Base-by-base conservation (phyloP, 2,113 vertebrate species). In the Phalacrocorax aristotelis region DNA sequence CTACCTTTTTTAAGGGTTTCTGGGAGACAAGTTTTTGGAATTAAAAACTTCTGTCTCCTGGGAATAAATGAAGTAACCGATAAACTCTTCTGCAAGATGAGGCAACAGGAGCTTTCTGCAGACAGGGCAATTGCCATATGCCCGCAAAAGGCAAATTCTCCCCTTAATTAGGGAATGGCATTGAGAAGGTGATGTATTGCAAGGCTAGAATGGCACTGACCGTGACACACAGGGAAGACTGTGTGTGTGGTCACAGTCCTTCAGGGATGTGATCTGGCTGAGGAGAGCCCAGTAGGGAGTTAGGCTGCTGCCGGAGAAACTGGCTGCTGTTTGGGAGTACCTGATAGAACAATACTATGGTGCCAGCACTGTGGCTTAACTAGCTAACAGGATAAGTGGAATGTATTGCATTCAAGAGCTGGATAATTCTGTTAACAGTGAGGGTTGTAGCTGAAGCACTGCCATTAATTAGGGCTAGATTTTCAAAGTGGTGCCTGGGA, bases 371-470 rank as follows among this genome's bases (percentile, higher is more conserved):
- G 61, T 71, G 83, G 72, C 76, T 95, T 95, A 89, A 55, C 38
- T 18, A 87, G 80, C 80, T 95, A 95, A 93, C 86, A 79, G 86
- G 76, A 71, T 96, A 89, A 97, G 51, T 87, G 68, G 86, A 94
- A 52, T 92, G 68, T 51, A 80, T 81, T 92, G 76, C 60, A 64
- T 87, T 94, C 55, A 64, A 83, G 95, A 83, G 88, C 83, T 83
- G 58, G 76, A 68, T 95, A 90, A 97, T 92, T 94, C 93, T 92
- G 55, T 70, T 90, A 90, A 51, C 54, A 78, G 75, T 40, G 68
- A 81, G 51, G 55, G 60, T 32, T 92, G 79, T 49, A 90, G 85
- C 66, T 94, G 79, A 90, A 93, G 76, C 79, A 34, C 51, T 89
- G 72, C 79, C 44, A 19, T 86, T 94, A 96, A 94, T 96, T 87